Conservation (phyloP, 92 coral and sea anemone species). For the Muricea muricata region DNA sequence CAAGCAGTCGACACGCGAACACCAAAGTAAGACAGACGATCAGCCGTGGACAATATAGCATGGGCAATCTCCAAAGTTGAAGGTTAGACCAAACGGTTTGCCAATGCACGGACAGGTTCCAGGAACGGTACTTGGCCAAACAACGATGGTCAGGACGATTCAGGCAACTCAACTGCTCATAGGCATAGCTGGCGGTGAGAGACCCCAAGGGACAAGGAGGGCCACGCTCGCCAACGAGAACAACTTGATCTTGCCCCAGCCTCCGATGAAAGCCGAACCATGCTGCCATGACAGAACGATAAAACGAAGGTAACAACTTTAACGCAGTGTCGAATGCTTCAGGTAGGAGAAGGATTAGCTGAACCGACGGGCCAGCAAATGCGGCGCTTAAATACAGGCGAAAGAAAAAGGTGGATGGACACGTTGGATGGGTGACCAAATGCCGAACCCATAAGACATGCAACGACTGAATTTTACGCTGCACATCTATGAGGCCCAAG, state of each 20-base stretch:
- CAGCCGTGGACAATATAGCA: slow-evolving; percentile 36
- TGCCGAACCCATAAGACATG: slow-evolving; percentile 46
- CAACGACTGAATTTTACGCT: not conserved
- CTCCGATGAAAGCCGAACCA: not conserved
- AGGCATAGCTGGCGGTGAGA: not conserved
- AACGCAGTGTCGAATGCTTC: not conserved
- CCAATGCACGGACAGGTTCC: slow-evolving; percentile 14
- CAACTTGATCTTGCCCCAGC: not conserved
- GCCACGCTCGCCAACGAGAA: not conserved
- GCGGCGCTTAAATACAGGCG: not conserved
- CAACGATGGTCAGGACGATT: not conserved
- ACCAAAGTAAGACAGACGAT: slow-evolving; percentile 37
- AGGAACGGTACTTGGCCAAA: not conserved
- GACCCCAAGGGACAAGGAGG: not conserved
- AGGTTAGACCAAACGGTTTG: not conserved
- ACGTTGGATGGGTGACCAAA: no score
- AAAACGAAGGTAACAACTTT: not conserved
- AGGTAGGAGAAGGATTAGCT: not conserved
- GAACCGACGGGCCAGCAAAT: not conserved
- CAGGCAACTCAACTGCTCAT: no score
- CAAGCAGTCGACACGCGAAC: not conserved
- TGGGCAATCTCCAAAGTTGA: slow-evolving; percentile 58
- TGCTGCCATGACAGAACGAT: not conserved
- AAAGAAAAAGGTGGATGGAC: no score
- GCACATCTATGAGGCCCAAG: not conserved